A percentile compares a stretch with the other conserved stretches of the same genome.
Evolutionary conservation across 2,797 vertebrate genomes (phyloP).

Genomic region (Scarus forsteni): DNA sequence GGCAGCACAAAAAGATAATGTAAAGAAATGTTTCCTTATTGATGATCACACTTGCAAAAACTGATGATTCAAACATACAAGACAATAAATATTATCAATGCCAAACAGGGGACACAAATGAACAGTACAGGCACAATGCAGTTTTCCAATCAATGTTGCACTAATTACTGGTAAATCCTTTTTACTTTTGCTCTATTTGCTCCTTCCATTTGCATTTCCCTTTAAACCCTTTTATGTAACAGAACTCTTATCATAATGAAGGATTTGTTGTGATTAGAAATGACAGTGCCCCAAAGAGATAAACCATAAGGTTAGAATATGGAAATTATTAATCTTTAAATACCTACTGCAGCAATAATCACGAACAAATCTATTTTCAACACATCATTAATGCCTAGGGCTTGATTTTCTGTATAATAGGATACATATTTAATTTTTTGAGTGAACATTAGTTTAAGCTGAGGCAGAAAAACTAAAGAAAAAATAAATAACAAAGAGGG

Average conservation of each 20-base stretch:
- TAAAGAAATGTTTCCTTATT: conserved; percentile 23
- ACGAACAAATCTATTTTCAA: conserved; percentile 2
- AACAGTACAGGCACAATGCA: conserved; percentile 43
- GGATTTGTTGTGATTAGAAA: conserved; percentile 71
- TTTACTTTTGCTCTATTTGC: conserved; percentile 80
- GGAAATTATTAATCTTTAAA: conserved; percentile 62
- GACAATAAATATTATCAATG: conserved; percentile 12
- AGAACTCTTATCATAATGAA: conserved; percentile 75
- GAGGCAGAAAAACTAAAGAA: background rate
- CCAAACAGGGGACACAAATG: conserved; percentile 29
- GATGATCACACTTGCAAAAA: conserved; percentile 31
- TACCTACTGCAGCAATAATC: conserved; percentile 29
- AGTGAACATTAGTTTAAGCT: conserved; percentile 2
- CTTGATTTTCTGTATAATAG: background rate
- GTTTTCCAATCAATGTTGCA: conserved; percentile 61
- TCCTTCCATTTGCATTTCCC: conserved; percentile 78
- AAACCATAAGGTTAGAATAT: conserved; percentile 69
- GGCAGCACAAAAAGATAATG: conserved; percentile 46
- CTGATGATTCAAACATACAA: conserved; percentile 37
- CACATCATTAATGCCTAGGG: conserved; percentile 22
- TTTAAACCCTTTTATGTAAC: conserved; percentile 63
- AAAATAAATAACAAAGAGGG: background rate
- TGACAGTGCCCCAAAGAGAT: conserved; percentile 31
- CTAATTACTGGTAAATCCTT: conserved; percentile 76
- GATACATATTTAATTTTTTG: background rate